Percentiles rank a stretch among this genome's conserved stretches.
Evolutionary conservation across 1,140 invertebrate genomes (phyloP).

Genomic region (Leguminivora glycinivorella): DNA sequence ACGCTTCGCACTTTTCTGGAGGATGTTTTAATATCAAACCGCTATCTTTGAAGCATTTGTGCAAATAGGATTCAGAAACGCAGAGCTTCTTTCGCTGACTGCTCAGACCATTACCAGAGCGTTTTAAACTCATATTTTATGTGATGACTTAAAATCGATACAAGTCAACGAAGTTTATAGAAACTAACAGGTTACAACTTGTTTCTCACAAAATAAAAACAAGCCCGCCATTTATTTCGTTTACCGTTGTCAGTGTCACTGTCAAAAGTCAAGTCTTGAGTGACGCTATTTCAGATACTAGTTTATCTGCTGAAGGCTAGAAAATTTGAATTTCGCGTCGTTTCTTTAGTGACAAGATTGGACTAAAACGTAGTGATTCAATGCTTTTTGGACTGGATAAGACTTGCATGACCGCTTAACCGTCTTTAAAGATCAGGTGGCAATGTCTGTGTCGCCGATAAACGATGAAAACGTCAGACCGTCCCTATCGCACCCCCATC

Average conservation of each 20-base stretch:
- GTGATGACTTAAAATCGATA: background rate
- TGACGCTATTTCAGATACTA: background rate
- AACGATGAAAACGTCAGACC: no score
- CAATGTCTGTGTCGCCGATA: no score
- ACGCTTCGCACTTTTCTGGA: conserved; percentile 53
- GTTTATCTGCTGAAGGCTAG: no score
- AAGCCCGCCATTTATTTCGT: conserved; percentile 9
- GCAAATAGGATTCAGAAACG: conserved; percentile 46
- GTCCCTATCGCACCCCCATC: no score
- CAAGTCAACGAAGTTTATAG: no score
- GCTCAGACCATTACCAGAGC: background rate
- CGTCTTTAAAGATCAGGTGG: no score
- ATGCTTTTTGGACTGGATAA: no score
- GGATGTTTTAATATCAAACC: conserved; percentile 57
- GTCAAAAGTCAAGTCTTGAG: background rate
- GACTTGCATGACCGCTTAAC: no score
- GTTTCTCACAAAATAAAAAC: background rate
- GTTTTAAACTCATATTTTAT: conserved; percentile 30
- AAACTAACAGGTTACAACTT: background rate
- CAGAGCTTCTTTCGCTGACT: conserved; percentile 47
- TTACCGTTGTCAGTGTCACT: conserved; percentile 12
- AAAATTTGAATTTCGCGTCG: no score
- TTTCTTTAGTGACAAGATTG: no score
- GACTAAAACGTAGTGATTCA: no score
- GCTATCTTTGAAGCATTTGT: conserved; percentile 52